Evolutionary conservation across 2,888 invertebrate genomes (phyloP), one percentile per base, ranked within the genome.

Genomic region (Agriotes lineatus): DNA sequence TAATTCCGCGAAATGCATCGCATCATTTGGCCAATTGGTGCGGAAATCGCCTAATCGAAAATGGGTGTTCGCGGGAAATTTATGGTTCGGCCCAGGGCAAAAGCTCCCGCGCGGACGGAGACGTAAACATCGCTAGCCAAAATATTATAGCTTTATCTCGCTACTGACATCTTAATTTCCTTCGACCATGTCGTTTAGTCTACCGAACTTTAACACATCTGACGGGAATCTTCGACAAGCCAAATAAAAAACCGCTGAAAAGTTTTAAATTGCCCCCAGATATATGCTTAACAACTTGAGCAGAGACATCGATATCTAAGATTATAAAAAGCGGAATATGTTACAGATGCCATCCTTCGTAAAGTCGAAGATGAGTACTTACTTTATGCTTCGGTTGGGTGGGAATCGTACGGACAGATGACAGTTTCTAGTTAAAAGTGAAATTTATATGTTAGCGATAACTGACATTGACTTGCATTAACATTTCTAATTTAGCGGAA

Each of bases 171-270:
- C 65, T 65, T 50, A 65, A 65, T 65, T 65, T 65, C 59, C 50
- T 65, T 39, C 50, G 20, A 65, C 39, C 65, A 65, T 59, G 52
- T 59, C 59, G 39, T 65, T 65, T 65, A 67, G 61, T 67, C 67
- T 67, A 67, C 67, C 67, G 61, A 58, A 67, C 56, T 39, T 63
- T 61, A 67, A 67, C 61, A 62, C 61, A 62, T 67, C 67, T 67
- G 65, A 65, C 65, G 58, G 65, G 58, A 42, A 58, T 58, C 37
- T 58, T 14, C 37, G 61, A 62, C 62, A 39, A 48, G 54, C 61
- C 44, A 60, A 56, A 62, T 39, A 61, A 67, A 66, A 61, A 52
- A 60, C 60, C 48, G 48, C 33, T 57, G 57, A 57, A 63, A 54
- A 48, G 48, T 56, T 48, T 64, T 64, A 45, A 64, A 44, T 62